Base-by-base conservation (phyloP, 2,797 vertebrate species). In the Salmo trutta region DNA sequence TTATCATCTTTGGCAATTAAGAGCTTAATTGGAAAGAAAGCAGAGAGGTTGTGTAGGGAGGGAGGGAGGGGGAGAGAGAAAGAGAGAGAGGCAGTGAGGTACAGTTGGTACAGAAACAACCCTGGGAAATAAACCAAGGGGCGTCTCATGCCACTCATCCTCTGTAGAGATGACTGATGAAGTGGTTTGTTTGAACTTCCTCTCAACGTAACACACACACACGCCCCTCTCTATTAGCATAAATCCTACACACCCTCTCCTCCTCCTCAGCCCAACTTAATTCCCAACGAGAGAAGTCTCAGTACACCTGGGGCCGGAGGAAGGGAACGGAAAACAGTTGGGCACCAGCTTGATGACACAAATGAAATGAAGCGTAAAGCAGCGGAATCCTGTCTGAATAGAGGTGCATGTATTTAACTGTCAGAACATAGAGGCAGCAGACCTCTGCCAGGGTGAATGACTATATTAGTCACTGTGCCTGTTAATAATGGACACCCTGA, bases 1-100 rank as follows among this genome's bases (percentile, higher is more conserved):
- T 88, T 82, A 79, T 79, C 77, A 81, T 87, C 75, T 80, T 81
- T 77, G 70, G 76, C 67, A 84, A 84, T 86, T 86, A 83, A 53
- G 72, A 56, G 66, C 51, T 77, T 84, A 81, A 87, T 78, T 84
- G 73, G 72, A 75, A 80, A 83, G 79, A 75, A 80, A 81, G 81
- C 41, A 47, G 71, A 70, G 64, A 64, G 64, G 33, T 76, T 47
- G 29, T 70, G 27, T 15, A 76, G 65, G 71, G 75, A 66, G 64
- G n/a, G 54, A 41, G 12, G n/a, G 64, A 24, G 24, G 24, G 24
- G 24, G 24, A 24, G 24, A 24, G 24, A 24, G 24, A 24, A 1
- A 24, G 24, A 24, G 24, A 24, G 24, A 24, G 24, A 72, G 53
- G 52, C 36, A 62, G 41, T 5, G 62, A 65, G 71, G 66, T 33